Percentiles rank a stretch among this genome's conserved stretches.
These are phyloP conservation scores for Corvus hawaiiensis DNA, from an alignment of 2,113 vertebrate genomes.

Conservation along the genomic window DNA sequence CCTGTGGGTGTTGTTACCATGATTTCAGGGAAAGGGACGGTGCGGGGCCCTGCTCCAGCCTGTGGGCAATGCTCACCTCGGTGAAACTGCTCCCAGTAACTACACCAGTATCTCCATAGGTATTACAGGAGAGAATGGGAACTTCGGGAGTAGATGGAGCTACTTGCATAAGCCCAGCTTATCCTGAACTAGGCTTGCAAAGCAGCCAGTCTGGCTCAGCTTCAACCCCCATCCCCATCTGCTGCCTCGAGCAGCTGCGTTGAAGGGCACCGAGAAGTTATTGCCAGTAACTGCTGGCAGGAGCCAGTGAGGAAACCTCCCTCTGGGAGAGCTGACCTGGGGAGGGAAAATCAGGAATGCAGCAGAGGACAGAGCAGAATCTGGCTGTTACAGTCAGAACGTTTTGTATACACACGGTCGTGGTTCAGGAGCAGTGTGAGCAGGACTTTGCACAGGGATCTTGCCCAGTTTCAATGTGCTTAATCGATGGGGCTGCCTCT, in stretches of 20 bases:
- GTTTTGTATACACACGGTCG: background rate
- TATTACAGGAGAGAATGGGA: background rate
- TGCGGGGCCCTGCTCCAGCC: background rate
- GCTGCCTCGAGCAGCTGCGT: constrained; percentile 42
- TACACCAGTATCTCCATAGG: background rate
- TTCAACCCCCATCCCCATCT: constrained; percentile 35
- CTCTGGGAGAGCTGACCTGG: background rate
- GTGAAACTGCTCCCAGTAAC: background rate
- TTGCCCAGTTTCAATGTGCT: background rate
- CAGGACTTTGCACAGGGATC: background rate
- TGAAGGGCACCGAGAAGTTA: constrained; percentile 32
- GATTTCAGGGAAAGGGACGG: background rate
- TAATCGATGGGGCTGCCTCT: rapidly evolving
- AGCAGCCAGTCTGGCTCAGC: constrained; percentile 22
- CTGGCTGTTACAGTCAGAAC: background rate
- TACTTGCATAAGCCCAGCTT: background rate
- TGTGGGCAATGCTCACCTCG: background rate
- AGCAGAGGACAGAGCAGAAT: background rate
- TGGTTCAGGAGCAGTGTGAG: background rate
- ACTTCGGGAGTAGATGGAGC: background rate
- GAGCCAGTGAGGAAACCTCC: constrained; percentile 3
- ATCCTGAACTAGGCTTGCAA: background rate
- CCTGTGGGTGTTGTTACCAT: background rate
- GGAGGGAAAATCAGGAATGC: background rate
- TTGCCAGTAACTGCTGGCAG: constrained; percentile 44